Base-by-base conservation (phyloP, 1,140 invertebrate genomes). In the Nasonia giraulti region DNA sequence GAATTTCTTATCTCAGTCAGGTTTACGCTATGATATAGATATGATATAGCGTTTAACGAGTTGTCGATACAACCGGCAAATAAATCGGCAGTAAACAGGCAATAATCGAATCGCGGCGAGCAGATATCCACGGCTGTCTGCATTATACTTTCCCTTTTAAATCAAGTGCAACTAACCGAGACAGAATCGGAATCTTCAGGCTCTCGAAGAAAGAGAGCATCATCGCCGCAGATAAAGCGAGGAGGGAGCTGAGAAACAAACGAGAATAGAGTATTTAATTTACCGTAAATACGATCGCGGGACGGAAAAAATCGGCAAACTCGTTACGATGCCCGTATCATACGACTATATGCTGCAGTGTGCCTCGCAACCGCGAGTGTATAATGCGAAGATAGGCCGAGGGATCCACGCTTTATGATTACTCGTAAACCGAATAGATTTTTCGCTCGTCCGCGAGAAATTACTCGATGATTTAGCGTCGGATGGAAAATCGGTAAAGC, bases 161-260 rank as follows among this genome's bases (percentile, higher is more conserved):
- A 78, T 78, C 76, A 78, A 78, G 76, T 66, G 50, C 76, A 78
- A 33, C 76, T 78, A 78, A 78, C 76, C 76, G 76, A 78, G 76
- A 78, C 17, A 62, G 17, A 17, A 55, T 55, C 76, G 23, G 44
- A 62, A 55, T 27, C 27, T 27, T 27, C 47, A 7, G 44, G 23
- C 4, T n/a, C 11, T 27, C 2, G 27, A 31, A 78, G 76, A 78
- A 66, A 78, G 55, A 62, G 8, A 62, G 44, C 14, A n/a, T 1
- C 1, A n/a, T n/a, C 3, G n/a, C 17, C 20, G 17, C 17, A n/a
- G 55, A 20, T 5, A 62, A 17, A 7, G 55, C n/a, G 20, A 20
- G 0, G 55, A 62, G 55, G 5, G 33, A 37, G 33, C 33, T 4
- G 33, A 62, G 17, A n/a, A 62, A 17, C 55, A n/a, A n/a, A 62